Evolutionary conservation across 2,113 vertebrate species (phyloP).

Genomic region (Pseudorasbora parva): DNA sequence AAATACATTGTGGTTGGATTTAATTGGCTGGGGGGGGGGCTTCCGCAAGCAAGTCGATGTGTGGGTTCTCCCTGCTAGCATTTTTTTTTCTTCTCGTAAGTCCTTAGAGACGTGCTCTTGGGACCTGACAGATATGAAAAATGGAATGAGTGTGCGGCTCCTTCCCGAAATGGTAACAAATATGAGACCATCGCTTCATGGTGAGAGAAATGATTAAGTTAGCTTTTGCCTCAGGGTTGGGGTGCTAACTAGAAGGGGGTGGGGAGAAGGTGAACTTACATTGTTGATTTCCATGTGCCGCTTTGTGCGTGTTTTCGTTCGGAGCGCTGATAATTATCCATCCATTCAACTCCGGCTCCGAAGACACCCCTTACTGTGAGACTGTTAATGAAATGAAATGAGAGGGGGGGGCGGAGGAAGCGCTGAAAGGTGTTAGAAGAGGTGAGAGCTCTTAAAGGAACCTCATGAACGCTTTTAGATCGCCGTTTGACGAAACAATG

Average conservation of each 20-base stretch:
- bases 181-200: background rate
- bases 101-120: background rate
- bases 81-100: background rate
- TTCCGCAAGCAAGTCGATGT: background rate
- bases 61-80: background rate
- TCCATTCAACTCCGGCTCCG: conserved; percentile 28
- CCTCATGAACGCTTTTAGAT: background rate
- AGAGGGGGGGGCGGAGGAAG: background rate
- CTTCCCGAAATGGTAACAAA: background rate
- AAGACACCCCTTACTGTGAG: conserved; percentile 37
- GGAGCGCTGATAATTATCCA: conserved; percentile 29
- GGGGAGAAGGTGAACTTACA: conserved; percentile 17
- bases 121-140: conserved; percentile 17
- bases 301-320: conserved; percentile 36
- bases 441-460: conserved; percentile 22
- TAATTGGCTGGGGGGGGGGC: conserved; percentile 9
- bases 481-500: background rate
- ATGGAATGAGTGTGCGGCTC: background rate
- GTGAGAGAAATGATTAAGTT: conserved; percentile 40
- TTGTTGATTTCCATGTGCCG: conserved; percentile 31
- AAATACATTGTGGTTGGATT: background rate
- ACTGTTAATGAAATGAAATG: conserved; percentile 46
- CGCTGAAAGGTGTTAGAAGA: conserved; percentile 22
- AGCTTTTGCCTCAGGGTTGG: conserved; percentile 35
- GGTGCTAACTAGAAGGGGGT: conserved; percentile 31